Base-by-base conservation (phyloP, 2,888 invertebrate species). In the Xanthostigma xanthostigma region DNA sequence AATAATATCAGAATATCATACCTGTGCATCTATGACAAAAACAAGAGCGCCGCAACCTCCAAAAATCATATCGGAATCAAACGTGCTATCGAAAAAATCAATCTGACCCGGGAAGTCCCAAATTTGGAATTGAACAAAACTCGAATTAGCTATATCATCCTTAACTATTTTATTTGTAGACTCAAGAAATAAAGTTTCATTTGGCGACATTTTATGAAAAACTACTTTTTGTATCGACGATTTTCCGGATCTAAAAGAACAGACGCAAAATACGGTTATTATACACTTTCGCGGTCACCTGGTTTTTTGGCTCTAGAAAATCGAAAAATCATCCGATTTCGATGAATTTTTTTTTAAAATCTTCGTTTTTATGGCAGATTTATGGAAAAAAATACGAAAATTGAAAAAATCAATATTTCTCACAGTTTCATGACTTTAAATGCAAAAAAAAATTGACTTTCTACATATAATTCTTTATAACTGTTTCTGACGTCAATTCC, bases 121-220 rank as follows among this genome's bases (percentile, higher is more conserved):
- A 55, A 98, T 96, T 81, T 97, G 94, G 71, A 98, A 98, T 66
- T 97, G 96, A 45, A 99, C 95, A 76, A 99, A 99, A 60, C 97
- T 86, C 43, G 85, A 84, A 67, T 95, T 95, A 59, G 92, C 92
- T 53, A 98, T 93, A 63, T 96, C 95, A 71, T 98, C 96, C 70
- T 95, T 96, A 3, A 94, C 90, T 57, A 98, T 93, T 76, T 97
- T 94, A 66, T 93, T 95, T 45, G 97, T 99, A 55, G 95, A 95
- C 67, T 98, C 98, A 54, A 98, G 72, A 65, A 98, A 98, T 48
- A 98, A 72, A 1, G 98, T 99, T 71, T 99, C 98, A 71, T 97
- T 98, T 2, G 98, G 98, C 2, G 97, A 95, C 93, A 99, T 98
- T 73, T 99, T 99, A 67, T 98, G 97, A 66, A 99, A 99, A n/a